phyloP scores from a whole-genome alignment of 2,797 vertebrate genomes.

The Trachops cirrhosus region DNA sequence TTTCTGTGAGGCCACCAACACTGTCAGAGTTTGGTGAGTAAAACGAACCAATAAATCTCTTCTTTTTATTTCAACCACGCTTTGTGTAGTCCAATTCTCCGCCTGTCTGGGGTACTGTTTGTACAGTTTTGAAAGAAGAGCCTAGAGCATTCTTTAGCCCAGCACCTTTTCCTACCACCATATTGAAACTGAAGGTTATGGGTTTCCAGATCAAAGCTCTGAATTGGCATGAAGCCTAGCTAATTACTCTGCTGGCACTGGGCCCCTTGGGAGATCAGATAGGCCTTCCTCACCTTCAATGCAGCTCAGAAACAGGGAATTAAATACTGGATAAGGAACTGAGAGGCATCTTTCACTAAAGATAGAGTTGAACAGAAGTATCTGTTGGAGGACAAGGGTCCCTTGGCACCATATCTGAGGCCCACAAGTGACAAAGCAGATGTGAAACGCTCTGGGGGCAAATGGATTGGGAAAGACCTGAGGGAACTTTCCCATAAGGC shows the following conservation, averaged over 20 bases:
- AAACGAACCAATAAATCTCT: conserved; percentile 38
- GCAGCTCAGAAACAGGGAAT: conserved; percentile 62
- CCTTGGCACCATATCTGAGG: conserved; percentile 64
- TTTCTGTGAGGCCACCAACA: conserved; percentile 34
- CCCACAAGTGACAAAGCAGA: conserved; percentile 53
- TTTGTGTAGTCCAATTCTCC: neutral
- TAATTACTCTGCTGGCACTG: conserved; percentile 69
- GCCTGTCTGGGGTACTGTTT: neutral
- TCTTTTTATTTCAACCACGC: neutral
- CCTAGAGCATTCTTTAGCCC: conserved; percentile 6
- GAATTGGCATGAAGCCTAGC: conserved; percentile 61
- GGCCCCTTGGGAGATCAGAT: conserved; percentile 68
- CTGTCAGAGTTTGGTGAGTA: conserved; percentile 35
- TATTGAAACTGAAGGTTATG: conserved; percentile 45
- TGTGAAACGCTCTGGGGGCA: neutral
- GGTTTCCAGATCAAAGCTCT: conserved; percentile 70
- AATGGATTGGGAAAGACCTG: conserved; percentile 24
- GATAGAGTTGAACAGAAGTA: conserved; percentile 61
- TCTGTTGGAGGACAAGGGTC: conserved; percentile 46
- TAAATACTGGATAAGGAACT: conserved; percentile 68
- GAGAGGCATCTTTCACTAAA: conserved; percentile 61
- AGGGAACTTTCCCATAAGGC: conserved; percentile 29
- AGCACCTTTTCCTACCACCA: conserved; percentile 41
- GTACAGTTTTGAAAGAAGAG: conserved; percentile 34
- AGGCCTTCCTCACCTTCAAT: conserved; percentile 65